Evolutionary conservation across 2,113 vertebrate genomes (phyloP).

Genomic region (Verasper variegatus): DNA sequence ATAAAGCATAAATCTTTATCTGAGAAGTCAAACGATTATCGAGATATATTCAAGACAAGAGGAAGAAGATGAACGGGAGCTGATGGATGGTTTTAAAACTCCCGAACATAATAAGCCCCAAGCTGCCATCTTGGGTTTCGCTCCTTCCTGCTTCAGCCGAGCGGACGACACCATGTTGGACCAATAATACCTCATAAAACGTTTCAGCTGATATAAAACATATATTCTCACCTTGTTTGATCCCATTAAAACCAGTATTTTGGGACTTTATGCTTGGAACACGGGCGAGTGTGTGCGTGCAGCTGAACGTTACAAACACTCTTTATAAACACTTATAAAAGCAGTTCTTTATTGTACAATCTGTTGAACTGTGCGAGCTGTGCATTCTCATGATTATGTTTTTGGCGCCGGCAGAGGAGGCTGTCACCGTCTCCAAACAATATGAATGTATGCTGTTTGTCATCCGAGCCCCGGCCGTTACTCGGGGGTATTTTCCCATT

Average conservation of each 20-base stretch:
- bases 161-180: too few relatives aligned
- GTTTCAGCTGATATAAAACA: too few relatives aligned
- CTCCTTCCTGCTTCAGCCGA: too few relatives aligned
- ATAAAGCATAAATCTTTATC: background rate
- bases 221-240: too few relatives aligned
- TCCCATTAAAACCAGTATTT: too few relatives aligned
- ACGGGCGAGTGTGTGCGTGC: too few relatives aligned
- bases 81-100: background rate
- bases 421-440: slow-evolving; percentile 64
- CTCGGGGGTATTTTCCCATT: slow-evolving; percentile 77
- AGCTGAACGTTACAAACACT: too few relatives aligned
- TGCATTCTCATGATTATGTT: slow-evolving; percentile 66
- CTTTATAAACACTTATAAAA: slow-evolving; percentile 14
- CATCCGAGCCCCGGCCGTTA: slow-evolving; percentile 57
- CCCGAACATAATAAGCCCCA: background rate
- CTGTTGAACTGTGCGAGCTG: slow-evolving; percentile 11
- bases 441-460: slow-evolving; percentile 69
- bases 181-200: too few relatives aligned
- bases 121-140: background rate
- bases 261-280: too few relatives aligned
- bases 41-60: background rate
- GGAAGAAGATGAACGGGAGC: background rate
- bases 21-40: background rate
- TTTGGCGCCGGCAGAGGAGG: slow-evolving; percentile 35
- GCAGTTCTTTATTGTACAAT: slow-evolving; percentile 26